Base-by-base conservation (phyloP, 2,888 invertebrate species). In the Saturnia pavonia region DNA sequence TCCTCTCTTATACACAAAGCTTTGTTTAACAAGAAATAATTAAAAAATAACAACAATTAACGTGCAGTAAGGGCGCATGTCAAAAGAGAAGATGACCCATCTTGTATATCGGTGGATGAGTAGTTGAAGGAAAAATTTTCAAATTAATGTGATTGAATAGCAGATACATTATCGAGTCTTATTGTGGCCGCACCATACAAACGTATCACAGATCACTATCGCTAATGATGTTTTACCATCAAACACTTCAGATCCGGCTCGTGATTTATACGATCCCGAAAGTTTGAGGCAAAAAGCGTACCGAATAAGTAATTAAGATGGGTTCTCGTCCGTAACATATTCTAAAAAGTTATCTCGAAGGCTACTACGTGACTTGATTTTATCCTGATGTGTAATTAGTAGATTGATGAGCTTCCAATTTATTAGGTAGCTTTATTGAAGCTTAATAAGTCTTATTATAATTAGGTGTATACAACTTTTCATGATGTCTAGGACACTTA, bases 301-400 rank as follows among this genome's bases (percentile, higher is more conserved):
- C 57, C 25, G 65, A 65, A 40, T 40, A 40, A 51, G 42, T 70
- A 70, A 70, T 70, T 70, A 70, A 70, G 70, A 70, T 27, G 22
- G n/a, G 51, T 43, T 70, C 43, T 70, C 67, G 51, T 70, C 42
- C 40, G 67, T 57, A 65, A 63, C 22, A 19, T 27, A 43, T 70
- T 70, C 67, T 67, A 54, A 34, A 60, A 69, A 69, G 48, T 43
- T 40, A 40, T 70, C 14, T 1, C 40, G 43, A 27, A 67, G 16
- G 67, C 43, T 69, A 34, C 69, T 11, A 45, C 66, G 65, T 65
- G 65, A 65, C 65, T 65, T 65, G 65, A 65, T n/a, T 65, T 65
- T 65, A 65, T 65, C 65, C 40, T 65, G 19, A 65, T 65, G 22
- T 40, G 40, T 65, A 65, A 65, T 65, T 65, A 65, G 40, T 40